phyloP scores from a whole-genome alignment of 2,797 vertebrate species.

The Helostoma temminkii region DNA sequence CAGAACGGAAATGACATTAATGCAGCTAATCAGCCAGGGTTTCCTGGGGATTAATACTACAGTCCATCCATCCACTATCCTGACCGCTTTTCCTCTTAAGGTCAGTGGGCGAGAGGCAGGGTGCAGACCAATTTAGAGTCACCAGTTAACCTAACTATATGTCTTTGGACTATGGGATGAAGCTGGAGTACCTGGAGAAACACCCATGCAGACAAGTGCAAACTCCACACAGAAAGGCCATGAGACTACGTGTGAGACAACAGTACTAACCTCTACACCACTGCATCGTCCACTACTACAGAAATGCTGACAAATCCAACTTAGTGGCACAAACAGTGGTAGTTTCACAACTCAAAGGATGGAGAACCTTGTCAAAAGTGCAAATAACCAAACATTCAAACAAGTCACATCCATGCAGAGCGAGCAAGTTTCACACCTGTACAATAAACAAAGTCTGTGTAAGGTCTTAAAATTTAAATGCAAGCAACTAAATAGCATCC shows the following conservation, averaged over 20 bases:
- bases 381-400: conserved; percentile 47
- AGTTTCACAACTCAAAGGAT: not conserved
- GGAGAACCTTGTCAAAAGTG: not conserved
- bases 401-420: conserved; percentile 13
- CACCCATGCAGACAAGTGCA: too few relatives aligned
- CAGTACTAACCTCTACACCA: too few relatives aligned
- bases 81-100: too few relatives aligned
- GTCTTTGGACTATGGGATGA: not conserved
- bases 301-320: not conserved
- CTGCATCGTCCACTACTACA: too few relatives aligned
- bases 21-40: conserved; percentile 22
- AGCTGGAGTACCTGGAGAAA: too few relatives aligned
- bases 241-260: too few relatives aligned
- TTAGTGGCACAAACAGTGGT: not conserved
- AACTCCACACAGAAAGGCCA: too few relatives aligned
- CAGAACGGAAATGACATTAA: conserved; percentile 44
- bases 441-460: not conserved
- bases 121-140: too few relatives aligned
- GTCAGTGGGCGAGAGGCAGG: too few relatives aligned
- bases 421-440: not conserved
- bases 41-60: conserved; percentile 18
- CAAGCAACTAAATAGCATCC: not conserved
- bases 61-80: too few relatives aligned
- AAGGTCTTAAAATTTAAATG: not conserved
- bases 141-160: too few relatives aligned